These are phyloP conservation scores for Pterobdella sp. DNA, from an alignment of 2,888 invertebrate genomes.

Conservation along the genomic window DNA sequence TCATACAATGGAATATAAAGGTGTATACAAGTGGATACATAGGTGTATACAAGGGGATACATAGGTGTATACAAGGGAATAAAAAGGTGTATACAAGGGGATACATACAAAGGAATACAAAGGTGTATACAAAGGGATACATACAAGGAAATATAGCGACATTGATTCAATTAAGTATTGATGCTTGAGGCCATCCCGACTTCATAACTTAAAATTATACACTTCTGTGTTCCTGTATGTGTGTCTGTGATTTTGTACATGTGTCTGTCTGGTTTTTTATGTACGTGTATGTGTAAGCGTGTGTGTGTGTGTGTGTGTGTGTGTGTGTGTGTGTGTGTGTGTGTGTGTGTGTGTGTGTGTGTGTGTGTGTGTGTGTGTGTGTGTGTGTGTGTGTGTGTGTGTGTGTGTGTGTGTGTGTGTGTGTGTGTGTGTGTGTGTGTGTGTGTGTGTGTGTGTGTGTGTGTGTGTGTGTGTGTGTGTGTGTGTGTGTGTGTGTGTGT, in stretches of 20 bases:
- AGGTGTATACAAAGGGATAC: background rate
- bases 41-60: background rate
- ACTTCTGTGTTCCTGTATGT: constrained; percentile 12
- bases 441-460: constrained; percentile 16
- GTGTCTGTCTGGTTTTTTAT: background rate
- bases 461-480: constrained; percentile 16
- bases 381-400: constrained; percentile 16
- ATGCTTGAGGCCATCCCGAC: background rate
- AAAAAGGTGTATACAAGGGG: background rate
- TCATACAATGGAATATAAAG: background rate
- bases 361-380: constrained; percentile 14
- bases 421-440: constrained; percentile 7
- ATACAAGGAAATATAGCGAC: background rate
- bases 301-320: constrained; percentile 14
- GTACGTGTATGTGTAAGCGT: background rate
- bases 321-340: constrained; percentile 14
- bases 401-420: constrained; percentile 6
- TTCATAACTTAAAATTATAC: constrained; percentile 15
- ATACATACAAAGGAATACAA: background rate
- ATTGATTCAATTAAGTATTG: background rate
- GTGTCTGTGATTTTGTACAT: background rate
- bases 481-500: constrained; percentile 16
- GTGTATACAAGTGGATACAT: background rate
- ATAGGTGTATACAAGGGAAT: background rate
- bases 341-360: constrained; percentile 14